Evolutionary conservation across 1,140 invertebrate species (phyloP), one percentile per base, ranked within the genome.

Genomic region (Lamellibrachia luymesi): DNA sequence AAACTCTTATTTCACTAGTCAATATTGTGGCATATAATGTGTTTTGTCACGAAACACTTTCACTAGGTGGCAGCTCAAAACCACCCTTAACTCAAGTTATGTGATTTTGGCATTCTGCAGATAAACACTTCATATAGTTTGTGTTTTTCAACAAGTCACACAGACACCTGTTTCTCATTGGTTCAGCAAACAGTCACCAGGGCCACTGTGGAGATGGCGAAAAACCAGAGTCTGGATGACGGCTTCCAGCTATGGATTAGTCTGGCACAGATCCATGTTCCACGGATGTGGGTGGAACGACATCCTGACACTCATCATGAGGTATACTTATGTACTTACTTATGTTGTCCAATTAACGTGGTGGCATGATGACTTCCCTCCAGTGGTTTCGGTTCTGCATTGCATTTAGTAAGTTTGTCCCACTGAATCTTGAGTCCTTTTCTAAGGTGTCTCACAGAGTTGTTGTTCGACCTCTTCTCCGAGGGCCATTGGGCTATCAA

Each of bases 201-300:
- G 92, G 95, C 95, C 25, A 94, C 95, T 2, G 93, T 96, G 4
- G 94, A 95, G 92, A 94, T 95, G 94, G n/a, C 64, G 6, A 89
- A 92, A 64, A 94, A 94, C 10, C 94, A 95, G 93, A 92, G 92
- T 22, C 94, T 96, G 64, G 93, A 92, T 13, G 93, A 95, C 92
- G 95, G 96, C n/a, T 96, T 96, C 93, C 95, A 95, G 90, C 94
- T 96, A 49, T 93, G 95, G 91, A 95, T 96, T 93, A 94, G 94
- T 89, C 94, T 96, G 51, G 95, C 95, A 8, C 95, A 96, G 92
- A 96, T 96, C 51, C 96, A 96, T 94, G 95, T 96, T 10, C 96
- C 96, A 10, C 93, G 96, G 64, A 96, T 96, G 96, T 96, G 95
- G 95, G 95, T 96, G 22, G 96, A 96, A 93, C 64, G 94, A 49